Evolutionary conservation across 2,797 vertebrate genomes (phyloP).

Genomic region (Cossypha heuglini): DNA sequence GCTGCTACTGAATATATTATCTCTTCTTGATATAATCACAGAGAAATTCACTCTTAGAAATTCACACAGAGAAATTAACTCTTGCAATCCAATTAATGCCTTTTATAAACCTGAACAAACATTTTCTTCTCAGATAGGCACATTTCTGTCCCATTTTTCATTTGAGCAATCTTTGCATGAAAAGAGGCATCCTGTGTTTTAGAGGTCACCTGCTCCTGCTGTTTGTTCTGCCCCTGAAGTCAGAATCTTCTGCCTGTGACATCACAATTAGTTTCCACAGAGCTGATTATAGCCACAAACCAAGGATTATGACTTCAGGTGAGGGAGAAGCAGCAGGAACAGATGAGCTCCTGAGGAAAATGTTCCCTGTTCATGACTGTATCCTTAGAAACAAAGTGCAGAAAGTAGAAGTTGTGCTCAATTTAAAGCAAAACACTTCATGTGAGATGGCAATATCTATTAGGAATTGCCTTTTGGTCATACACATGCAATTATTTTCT

Average conservation of each 20-base stretch:
- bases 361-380: neutral
- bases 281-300: slow-evolving; percentile 65
- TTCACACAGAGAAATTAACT: slow-evolving; percentile 8
- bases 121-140: neutral
- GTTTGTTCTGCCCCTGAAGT: slow-evolving; percentile 54
- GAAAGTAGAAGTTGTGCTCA: neutral
- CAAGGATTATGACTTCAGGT: slow-evolving; percentile 72
- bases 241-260: slow-evolving; percentile 68
- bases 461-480: slow-evolving; percentile 1
- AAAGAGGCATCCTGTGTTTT: neutral
- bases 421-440: neutral
- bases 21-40: neutral
- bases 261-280: slow-evolving; percentile 74
- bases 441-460: neutral
- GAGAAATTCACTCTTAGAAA: neutral
- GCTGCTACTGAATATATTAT: neutral
- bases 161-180: neutral
- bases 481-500: slow-evolving; percentile 23
- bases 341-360: slow-evolving; percentile 50
- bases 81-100: neutral
- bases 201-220: slow-evolving; percentile 45
- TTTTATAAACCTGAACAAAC: neutral
- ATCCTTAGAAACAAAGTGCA: slow-evolving; percentile 9
- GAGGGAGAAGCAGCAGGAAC: slow-evolving; percentile 64
- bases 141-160: neutral